phyloP scores from a whole-genome alignment of 2,888 invertebrate genomes.

The Hydroisotoma schaefferi region DNA sequence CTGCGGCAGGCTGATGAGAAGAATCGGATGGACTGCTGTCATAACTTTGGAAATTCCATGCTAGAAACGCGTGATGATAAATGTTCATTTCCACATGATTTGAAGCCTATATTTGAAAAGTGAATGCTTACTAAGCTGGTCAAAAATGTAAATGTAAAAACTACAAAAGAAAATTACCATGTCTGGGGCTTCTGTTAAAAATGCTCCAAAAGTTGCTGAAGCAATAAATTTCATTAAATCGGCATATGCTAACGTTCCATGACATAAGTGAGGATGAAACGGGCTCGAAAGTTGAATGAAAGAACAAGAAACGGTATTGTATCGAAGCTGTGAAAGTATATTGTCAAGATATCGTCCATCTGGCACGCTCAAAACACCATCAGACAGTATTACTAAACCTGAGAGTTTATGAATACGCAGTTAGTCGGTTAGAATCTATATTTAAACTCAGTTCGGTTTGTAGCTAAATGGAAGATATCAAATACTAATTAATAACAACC shows the following conservation, averaged over 20 bases:
- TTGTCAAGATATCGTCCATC: slow-evolving; percentile 70
- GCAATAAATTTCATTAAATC: slow-evolving; percentile 73
- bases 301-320: slow-evolving; percentile 68
- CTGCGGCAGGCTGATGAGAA: slow-evolving; percentile 38
- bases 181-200: slow-evolving; percentile 60
- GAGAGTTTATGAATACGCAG: slow-evolving; percentile 48
- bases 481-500: no score
- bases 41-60: slow-evolving; percentile 60
- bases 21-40: slow-evolving; percentile 49
- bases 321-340: slow-evolving; percentile 67
- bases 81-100: slow-evolving; percentile 59
- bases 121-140: neutral
- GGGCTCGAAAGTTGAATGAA: slow-evolving; percentile 68
- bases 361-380: slow-evolving; percentile 68
- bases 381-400: slow-evolving; percentile 70
- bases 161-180: slow-evolving; percentile 49
- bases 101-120: slow-evolving; percentile 8
- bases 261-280: slow-evolving; percentile 64
- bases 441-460: neutral
- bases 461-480: no score
- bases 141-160: neutral
- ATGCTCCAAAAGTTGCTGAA: slow-evolving; percentile 69
- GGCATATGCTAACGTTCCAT: slow-evolving; percentile 67
- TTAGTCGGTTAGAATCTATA: neutral
- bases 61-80: slow-evolving; percentile 62